Conservation (phyloP, 1,140 invertebrate genomes). For the Aradophagus sp. region DNA sequence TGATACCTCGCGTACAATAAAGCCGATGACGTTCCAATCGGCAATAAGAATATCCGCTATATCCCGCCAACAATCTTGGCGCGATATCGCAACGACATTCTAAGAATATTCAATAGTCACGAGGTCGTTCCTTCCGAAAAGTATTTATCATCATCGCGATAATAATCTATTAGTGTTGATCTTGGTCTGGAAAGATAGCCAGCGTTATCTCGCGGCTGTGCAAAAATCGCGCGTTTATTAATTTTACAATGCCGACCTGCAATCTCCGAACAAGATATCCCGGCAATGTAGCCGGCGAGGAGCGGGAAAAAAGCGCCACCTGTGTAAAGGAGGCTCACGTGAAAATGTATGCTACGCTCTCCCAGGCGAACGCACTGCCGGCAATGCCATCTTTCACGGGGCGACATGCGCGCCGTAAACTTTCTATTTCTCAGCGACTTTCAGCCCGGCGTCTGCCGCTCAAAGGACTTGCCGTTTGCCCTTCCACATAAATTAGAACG, state of each 20-base stretch:
- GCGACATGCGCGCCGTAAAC: conserved; percentile 46
- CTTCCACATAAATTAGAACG: conserved; percentile 53
- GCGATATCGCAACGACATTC: too few species aligned
- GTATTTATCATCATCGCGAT: too few species aligned
- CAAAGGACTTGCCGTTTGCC: conserved; percentile 46
- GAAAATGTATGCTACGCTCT: conserved; percentile 49
- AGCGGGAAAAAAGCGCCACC: conserved; percentile 12
- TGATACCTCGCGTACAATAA: too few species aligned
- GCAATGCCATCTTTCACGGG: conserved; percentile 51
- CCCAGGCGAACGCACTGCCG: conserved; percentile 39
- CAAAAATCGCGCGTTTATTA: conserved; percentile 6
- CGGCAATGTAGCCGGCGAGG: background rate
- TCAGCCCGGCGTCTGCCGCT: conserved; percentile 42
- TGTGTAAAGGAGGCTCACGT: conserved; percentile 32
- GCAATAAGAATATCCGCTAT: too few species aligned
- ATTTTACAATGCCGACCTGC: conserved; percentile 18
- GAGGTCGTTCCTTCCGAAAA: too few species aligned
- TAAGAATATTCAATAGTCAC: too few species aligned
- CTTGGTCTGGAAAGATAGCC: too few species aligned
- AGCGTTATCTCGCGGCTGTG: background rate
- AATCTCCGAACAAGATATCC: conserved; percentile 19
- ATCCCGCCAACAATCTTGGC: too few species aligned
- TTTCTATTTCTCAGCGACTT: conserved; percentile 56
- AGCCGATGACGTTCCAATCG: too few species aligned
- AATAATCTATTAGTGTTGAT: too few species aligned